These are phyloP conservation scores for Drosophila parabipectinata DNA, from an alignment of 1,140 invertebrate genomes.

Conservation along the genomic window DNA sequence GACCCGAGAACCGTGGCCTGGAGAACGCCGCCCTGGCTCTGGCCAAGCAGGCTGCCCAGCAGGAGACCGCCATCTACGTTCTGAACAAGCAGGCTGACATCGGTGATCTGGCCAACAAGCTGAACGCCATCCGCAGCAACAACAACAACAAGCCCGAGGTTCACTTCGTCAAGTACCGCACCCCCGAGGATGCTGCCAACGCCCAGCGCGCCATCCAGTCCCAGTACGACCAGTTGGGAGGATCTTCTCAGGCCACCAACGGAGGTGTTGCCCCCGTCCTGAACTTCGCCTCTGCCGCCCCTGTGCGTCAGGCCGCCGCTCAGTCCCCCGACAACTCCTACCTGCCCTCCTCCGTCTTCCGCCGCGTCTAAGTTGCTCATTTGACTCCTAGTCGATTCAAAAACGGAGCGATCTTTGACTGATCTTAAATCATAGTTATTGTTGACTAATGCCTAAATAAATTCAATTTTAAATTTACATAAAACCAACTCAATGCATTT, in stretches of 20 bases:
- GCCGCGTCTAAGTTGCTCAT: conserved; percentile 64
- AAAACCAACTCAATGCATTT: conserved; percentile 7
- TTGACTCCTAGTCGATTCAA: conserved; percentile 47
- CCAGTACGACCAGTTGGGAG: conserved; percentile 66
- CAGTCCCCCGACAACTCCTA: conserved; percentile 69
- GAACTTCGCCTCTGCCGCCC: conserved; percentile 73
- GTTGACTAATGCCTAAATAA: conserved; percentile 81
- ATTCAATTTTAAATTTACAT: conserved; percentile 55
- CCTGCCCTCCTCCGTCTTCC: conserved; percentile 77
- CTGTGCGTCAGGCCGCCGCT: conserved; percentile 57
- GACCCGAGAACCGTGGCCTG: conserved; percentile 62
- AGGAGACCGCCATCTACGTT: conserved; percentile 73
- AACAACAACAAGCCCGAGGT: conserved; percentile 75
- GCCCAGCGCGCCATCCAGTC: conserved; percentile 64
- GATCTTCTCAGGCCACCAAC: conserved; percentile 48
- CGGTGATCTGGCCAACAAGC: conserved; percentile 68
- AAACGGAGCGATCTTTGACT: conserved; percentile 68
- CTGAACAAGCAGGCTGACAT: conserved; percentile 78
- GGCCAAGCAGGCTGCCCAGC: conserved; percentile 65
- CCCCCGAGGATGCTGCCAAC: conserved; percentile 63
- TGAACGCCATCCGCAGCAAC: conserved; percentile 64
- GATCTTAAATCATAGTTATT: conserved; percentile 74
- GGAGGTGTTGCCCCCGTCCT: conserved; percentile 71
- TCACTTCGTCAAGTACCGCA: conserved; percentile 77
- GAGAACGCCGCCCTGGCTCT: conserved; percentile 61